Percentiles rank a stretch among this genome's conserved stretches.
Evolutionary conservation across 2,888 invertebrate genomes (phyloP).

Genomic region (Cephonodes hylas): DNA sequence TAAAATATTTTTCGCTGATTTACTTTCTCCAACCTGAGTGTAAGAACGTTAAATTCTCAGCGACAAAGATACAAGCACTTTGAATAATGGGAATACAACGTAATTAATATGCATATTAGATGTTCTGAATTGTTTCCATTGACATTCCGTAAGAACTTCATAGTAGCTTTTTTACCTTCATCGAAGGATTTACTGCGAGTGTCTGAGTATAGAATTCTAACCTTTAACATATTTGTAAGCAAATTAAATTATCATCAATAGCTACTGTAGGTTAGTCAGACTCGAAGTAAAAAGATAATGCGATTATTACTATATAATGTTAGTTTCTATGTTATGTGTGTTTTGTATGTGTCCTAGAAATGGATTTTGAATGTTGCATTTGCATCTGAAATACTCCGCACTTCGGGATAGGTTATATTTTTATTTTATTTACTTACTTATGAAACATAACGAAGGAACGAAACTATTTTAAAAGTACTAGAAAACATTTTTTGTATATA

Average conservation of each 20-base stretch:
- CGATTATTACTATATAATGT: background rate
- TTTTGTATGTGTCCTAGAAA: too few relatives aligned
- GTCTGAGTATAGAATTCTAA: background rate
- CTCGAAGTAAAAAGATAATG: background rate
- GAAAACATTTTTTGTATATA: too few relatives aligned
- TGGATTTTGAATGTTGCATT: too few relatives aligned
- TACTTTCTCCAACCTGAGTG: background rate
- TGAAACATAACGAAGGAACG: too few relatives aligned
- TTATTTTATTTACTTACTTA: too few relatives aligned
- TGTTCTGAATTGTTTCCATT: conserved; percentile 3
- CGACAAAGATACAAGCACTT: background rate
- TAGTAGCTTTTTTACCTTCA: background rate
- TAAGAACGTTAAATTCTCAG: background rate
- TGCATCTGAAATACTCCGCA: too few relatives aligned
- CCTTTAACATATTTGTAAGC: background rate
- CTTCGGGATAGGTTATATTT: too few relatives aligned
- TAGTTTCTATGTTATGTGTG: background rate
- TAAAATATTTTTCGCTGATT: background rate
- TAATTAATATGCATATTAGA: conserved; percentile 7
- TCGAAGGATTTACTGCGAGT: background rate
- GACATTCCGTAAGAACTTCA: background rate
- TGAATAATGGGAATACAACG: background rate
- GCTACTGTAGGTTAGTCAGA: background rate
- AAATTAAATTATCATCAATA: conserved; percentile 3
- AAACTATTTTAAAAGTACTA: too few relatives aligned